Evolutionary conservation across 2,888 invertebrate genomes (phyloP).

Genomic region (Chloroclysta siterata): DNA sequence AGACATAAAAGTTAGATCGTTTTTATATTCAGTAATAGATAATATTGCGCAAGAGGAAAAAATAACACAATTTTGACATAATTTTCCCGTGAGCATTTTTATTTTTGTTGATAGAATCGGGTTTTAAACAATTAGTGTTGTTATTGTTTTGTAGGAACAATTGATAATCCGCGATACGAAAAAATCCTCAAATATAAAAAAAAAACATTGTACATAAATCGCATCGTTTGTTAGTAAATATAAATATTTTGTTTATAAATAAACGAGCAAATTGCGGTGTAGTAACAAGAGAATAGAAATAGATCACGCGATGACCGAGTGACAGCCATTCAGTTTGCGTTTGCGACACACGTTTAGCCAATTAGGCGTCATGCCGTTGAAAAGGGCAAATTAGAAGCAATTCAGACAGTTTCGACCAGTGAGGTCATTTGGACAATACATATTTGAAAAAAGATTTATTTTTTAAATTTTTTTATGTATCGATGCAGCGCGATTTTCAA

Average conservation of each 20-base stretch:
- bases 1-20: too few species aligned
- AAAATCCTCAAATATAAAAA: background rate
- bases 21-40: too few species aligned
- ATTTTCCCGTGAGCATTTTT: background rate
- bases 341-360: conserved; percentile 65
- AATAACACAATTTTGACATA: background rate
- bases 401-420: conserved; percentile 41
- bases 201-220: background rate
- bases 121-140: too few species aligned
- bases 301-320: conserved; percentile 66
- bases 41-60: too few species aligned
- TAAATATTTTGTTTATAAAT: conserved; percentile 7
- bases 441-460: background rate
- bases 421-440: conserved; percentile 14
- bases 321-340: conserved; percentile 46
- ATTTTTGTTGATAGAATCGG: too few species aligned
- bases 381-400: conserved; percentile 64
- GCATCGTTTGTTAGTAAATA: background rate
- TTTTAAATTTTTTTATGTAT: too few species aligned
- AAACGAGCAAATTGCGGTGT: conserved; percentile 30
- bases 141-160: background rate
- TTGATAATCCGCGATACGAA: background rate
- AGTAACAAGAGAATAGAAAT: conserved; percentile 49
- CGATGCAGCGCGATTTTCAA: background rate
- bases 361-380: conserved; percentile 58